phyloP scores from a whole-genome alignment of 2,888 invertebrate genomes.

The Erebia palarica region DNA sequence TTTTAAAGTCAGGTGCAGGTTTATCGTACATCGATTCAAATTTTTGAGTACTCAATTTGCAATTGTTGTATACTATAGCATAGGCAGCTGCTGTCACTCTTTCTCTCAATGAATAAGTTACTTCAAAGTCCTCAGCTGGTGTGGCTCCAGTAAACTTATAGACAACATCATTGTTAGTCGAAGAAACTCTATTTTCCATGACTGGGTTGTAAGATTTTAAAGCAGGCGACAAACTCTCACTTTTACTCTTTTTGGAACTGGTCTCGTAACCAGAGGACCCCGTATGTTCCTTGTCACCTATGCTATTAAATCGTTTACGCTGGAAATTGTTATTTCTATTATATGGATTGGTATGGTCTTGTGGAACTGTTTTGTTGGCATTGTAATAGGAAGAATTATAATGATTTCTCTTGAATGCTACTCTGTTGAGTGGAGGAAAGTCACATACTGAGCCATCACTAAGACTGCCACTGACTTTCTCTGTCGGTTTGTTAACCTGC shows the following conservation, averaged over 20 bases:
- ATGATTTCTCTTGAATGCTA: constrained; percentile 51
- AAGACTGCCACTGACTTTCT: constrained; percentile 62
- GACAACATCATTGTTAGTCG: constrained; percentile 69
- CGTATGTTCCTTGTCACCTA: constrained; percentile 63
- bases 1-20: constrained; percentile 77
- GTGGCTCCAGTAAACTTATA: constrained; percentile 66
- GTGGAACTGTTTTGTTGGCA: constrained; percentile 41
- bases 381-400: constrained; percentile 33
- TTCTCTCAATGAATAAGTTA: constrained; percentile 70
- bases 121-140: constrained; percentile 62
- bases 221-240: constrained; percentile 51
- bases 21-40: constrained; percentile 71
- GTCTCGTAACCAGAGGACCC: constrained; percentile 69
- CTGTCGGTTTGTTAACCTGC: constrained; percentile 52
- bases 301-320: constrained; percentile 62
- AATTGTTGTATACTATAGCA: constrained; percentile 73
- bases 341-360: constrained; percentile 52
- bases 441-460: constrained; percentile 74
- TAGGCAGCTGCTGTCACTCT: constrained; percentile 69
- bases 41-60: constrained; percentile 68
- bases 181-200: constrained; percentile 75
- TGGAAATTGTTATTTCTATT: constrained; percentile 54
- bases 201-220: constrained; percentile 62
- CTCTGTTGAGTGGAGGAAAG: constrained; percentile 56
- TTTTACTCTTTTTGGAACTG: constrained; percentile 58